Conservation (phyloP, 1,140 invertebrate species). For the Nephotettix cincticeps region DNA sequence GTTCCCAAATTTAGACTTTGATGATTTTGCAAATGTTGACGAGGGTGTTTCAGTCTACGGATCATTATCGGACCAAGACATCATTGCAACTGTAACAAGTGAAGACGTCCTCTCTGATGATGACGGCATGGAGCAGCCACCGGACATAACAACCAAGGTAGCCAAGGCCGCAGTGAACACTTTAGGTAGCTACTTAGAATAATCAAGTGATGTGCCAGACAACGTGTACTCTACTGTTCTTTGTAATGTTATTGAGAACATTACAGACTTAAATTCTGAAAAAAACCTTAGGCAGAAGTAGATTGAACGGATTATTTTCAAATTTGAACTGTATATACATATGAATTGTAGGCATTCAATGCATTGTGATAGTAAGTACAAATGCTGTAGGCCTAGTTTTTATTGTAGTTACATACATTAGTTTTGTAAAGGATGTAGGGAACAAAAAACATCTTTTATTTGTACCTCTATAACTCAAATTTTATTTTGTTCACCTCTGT, state of each 20-base stretch:
- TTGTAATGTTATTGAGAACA: constrained; percentile 3
- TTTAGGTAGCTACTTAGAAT: constrained; percentile 5
- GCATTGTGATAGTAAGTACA: constrained; percentile 24
- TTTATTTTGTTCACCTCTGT: constrained; percentile 26
- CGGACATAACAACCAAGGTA: constrained; percentile 10
- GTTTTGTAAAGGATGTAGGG: constrained; percentile 20
- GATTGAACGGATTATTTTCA: no score
- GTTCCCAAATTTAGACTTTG: constrained; percentile 15
- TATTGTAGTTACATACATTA: constrained; percentile 20
- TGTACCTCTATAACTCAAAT: constrained; percentile 9
- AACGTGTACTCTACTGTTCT: background rate
- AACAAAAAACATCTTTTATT: constrained; percentile 21
- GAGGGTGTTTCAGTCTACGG: constrained; percentile 19
- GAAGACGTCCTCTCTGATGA: constrained; percentile 17
- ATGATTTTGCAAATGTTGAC: constrained; percentile 18
- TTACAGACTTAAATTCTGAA: constrained; percentile 7
- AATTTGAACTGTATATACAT: background rate
- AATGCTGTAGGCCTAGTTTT: constrained; percentile 8
- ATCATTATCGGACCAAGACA: constrained; percentile 20
- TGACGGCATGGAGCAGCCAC: constrained; percentile 14
- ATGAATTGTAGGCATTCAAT: constrained; percentile 23
- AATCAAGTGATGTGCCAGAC: constrained; percentile 17
- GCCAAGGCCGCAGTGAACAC: constrained; percentile 14
- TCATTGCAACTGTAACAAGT: constrained; percentile 16
- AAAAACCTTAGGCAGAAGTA: no score